Evolutionary conservation across 2,797 vertebrate species (phyloP).

Genomic region (Aulostomus chinensis): DNA sequence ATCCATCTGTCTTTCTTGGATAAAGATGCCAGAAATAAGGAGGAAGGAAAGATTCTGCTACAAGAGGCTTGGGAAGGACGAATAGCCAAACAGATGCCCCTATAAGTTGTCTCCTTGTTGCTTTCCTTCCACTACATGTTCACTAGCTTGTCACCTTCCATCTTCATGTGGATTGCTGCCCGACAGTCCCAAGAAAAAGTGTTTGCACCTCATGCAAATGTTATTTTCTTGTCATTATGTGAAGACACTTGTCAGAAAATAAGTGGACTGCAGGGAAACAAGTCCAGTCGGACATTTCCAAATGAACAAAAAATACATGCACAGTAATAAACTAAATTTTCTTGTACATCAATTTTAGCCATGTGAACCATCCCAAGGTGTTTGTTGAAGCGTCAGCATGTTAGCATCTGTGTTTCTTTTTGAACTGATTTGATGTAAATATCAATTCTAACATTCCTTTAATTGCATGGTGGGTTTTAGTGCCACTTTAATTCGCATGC

Average conservation of each 20-base stretch:
- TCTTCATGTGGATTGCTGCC: conserved; percentile 30
- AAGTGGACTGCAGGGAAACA: too few species aligned
- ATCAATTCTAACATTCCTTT: conserved; percentile 40
- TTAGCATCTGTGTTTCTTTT: too few species aligned
- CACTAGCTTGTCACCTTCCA: conserved; percentile 47
- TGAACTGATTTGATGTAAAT: conserved; percentile 24
- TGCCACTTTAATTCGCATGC: conserved; percentile 37
- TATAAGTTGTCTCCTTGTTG: conserved; percentile 58
- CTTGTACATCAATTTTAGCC: too few species aligned
- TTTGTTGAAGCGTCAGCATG: too few species aligned
- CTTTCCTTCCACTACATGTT: conserved; percentile 69
- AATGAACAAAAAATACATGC: too few species aligned
- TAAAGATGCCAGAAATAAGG: conserved; percentile 75
- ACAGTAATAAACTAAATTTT: too few species aligned
- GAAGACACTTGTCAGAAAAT: too few species aligned
- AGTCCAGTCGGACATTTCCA: too few species aligned
- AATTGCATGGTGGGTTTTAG: conserved; percentile 25
- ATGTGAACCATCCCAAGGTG: too few species aligned
- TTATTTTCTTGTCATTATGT: conserved; percentile 28
- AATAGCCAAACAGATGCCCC: conserved; percentile 67
- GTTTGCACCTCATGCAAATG: conserved; percentile 39
- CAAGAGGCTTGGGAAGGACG: conserved; percentile 40
- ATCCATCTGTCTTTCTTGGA: conserved; percentile 76
- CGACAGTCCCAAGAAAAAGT: conserved; percentile 24
- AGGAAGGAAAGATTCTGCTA: conserved; percentile 65